Evolutionary conservation across 2,888 invertebrate genomes (phyloP).

Genomic region (Lycophotia porphyrea): DNA sequence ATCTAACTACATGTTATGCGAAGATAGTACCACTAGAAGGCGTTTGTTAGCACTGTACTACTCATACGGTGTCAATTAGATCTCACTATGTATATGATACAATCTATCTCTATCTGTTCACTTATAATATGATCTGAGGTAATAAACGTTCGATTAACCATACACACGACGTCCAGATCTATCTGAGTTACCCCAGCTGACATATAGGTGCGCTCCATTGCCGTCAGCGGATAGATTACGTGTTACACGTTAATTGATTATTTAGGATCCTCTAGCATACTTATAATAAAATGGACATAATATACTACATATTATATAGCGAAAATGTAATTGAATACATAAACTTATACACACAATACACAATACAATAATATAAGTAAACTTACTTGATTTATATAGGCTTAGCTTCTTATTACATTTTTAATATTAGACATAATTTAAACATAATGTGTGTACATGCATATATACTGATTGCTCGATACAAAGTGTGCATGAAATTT

Average conservation of each 20-base stretch:
- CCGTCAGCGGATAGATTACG: conserved; percentile 52
- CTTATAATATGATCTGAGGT: conserved; percentile 30
- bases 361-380: conserved; percentile 46
- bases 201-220: conserved; percentile 51
- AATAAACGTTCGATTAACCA: conserved; percentile 45
- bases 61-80: conserved; percentile 32
- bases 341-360: conserved; percentile 57
- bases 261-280: conserved; percentile 51
- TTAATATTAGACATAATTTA: conserved; percentile 59
- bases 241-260: conserved; percentile 54
- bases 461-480: conserved; percentile 74
- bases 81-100: conserved; percentile 30
- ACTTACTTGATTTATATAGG: conserved; percentile 54
- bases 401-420: conserved; percentile 56
- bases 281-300: conserved; percentile 52
- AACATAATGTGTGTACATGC: conserved; percentile 82
- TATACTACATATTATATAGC: conserved; percentile 62
- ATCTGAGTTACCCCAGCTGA: conserved; percentile 54
- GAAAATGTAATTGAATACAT: conserved; percentile 50
- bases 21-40: conserved; percentile 38
- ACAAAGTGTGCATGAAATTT: conserved; percentile 82
- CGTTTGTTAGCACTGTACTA: conserved; percentile 36
- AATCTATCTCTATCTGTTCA: conserved; percentile 22
- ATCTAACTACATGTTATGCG: conserved; percentile 14
- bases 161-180: conserved; percentile 37